Evolutionary conservation across 2,113 vertebrate species (phyloP).

Genomic region (Hypocryptadius cinnamomeus): DNA sequence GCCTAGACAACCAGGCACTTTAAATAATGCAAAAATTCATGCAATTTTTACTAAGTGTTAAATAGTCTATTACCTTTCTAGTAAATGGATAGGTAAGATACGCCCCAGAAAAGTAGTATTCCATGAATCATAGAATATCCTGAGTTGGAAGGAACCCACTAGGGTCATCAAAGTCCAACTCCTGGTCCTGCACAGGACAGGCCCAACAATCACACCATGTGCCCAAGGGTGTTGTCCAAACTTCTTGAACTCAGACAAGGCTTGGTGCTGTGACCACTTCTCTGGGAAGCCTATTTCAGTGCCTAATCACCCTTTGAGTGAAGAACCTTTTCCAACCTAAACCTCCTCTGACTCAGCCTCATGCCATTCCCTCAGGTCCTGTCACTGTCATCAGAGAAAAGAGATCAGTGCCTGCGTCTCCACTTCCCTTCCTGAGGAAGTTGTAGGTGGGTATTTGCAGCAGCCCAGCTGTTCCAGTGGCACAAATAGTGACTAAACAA

Average conservation of each 20-base stretch:
- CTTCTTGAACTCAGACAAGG: background rate
- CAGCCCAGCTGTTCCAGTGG: background rate
- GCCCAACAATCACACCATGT: background rate
- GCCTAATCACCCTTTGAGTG: background rate
- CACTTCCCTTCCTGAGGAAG: background rate
- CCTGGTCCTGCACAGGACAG: background rate
- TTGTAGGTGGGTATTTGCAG: background rate
- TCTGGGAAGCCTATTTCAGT: background rate
- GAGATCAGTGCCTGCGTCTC: background rate
- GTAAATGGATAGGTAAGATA: background rate
- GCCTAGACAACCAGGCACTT: background rate
- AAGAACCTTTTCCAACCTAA: background rate
- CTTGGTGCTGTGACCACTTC: background rate
- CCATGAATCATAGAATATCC: background rate
- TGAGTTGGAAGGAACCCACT: background rate
- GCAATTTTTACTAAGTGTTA: background rate
- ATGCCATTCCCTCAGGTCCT: background rate
- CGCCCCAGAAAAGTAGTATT: background rate
- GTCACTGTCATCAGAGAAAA: background rate
- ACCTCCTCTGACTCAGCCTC: background rate
- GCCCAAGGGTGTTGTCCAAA: background rate
- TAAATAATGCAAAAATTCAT: background rate
- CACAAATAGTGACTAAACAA: background rate
- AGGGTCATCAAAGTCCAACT: background rate
- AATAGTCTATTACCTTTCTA: background rate